These are phyloP conservation scores for Drosophila punjabiensis DNA, from an alignment of 1,140 invertebrate species.

Conservation along the genomic window DNA sequence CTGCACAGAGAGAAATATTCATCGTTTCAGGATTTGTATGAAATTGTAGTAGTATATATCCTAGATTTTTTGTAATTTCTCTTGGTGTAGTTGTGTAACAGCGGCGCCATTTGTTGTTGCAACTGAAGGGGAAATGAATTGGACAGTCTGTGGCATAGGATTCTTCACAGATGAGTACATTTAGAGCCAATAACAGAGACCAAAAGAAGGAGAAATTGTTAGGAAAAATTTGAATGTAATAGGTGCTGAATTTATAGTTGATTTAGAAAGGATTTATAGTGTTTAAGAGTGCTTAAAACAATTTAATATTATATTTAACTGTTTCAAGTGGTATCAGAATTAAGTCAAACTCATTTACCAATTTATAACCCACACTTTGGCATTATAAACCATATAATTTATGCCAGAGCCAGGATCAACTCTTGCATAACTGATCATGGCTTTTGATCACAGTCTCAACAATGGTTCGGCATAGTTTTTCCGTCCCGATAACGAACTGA, in stretches of 20 bases:
- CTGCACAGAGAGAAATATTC: conserved; percentile 1
- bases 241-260: not conserved
- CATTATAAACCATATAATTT: not conserved
- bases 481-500: conserved; percentile 23
- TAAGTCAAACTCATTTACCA: not conserved
- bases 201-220: conserved; percentile 2
- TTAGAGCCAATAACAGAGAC: conserved; percentile 32
- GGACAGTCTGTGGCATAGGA: conserved; percentile 15
- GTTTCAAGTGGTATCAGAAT: not conserved
- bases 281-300: not conserved
- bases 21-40: too few species aligned
- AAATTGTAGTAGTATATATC: not conserved
- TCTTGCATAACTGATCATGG: too few species aligned
- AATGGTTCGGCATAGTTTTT: conserved; percentile 7
- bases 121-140: conserved; percentile 10
- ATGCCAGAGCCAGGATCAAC: not conserved
- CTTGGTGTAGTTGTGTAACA: conserved; percentile 4
- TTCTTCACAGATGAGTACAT: conserved; percentile 26
- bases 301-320: not conserved
- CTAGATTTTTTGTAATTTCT: not conserved
- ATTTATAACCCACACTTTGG: not conserved
- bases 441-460: not conserved
- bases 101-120: conserved; percentile 21
- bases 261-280: not conserved
- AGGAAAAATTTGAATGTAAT: conserved; percentile 7